phyloP scores from a whole-genome alignment of 2,797 vertebrate genomes.

The Pygocentrus nattereri region DNA sequence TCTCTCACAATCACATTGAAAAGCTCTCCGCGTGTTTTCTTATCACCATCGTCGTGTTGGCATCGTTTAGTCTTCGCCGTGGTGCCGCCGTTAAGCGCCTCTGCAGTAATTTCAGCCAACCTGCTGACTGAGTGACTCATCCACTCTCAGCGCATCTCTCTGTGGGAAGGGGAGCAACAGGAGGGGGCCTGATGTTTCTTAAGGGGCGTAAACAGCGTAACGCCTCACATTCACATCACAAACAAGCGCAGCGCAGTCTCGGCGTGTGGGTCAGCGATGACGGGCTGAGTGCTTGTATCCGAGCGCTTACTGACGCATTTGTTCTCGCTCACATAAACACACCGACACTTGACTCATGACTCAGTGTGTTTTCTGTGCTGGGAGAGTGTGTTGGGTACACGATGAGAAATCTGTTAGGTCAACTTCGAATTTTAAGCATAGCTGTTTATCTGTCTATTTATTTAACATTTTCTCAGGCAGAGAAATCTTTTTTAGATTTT shows the following conservation, averaged over 20 bases:
- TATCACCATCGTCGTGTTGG: background rate
- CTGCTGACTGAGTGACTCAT: background rate
- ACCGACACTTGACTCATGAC: background rate
- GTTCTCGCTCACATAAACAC: background rate
- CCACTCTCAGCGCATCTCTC: slow-evolving; percentile 3
- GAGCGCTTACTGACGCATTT: background rate
- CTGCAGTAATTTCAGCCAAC: background rate
- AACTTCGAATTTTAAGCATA: no score
- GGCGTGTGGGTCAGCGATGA: background rate
- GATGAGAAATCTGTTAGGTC: no score
- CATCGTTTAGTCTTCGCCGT: background rate
- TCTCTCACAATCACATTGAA: background rate
- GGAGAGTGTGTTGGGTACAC: no score
- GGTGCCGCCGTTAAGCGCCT: background rate
- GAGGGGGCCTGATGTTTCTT: background rate
- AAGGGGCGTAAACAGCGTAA: no score
- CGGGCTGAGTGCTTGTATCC: background rate
- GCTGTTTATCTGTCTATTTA: no score
- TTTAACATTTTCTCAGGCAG: no score
- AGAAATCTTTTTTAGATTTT: no score
- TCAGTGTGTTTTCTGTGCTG: background rate
- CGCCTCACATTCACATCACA: slow-evolving; percentile 7
- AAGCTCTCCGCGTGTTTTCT: background rate
- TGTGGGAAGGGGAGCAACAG: background rate
- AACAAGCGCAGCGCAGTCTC: background rate